Evolutionary conservation across 2,888 invertebrate genomes (phyloP), one percentile per base, ranked within the genome.

Genomic region (Marronus borbonicus): DNA sequence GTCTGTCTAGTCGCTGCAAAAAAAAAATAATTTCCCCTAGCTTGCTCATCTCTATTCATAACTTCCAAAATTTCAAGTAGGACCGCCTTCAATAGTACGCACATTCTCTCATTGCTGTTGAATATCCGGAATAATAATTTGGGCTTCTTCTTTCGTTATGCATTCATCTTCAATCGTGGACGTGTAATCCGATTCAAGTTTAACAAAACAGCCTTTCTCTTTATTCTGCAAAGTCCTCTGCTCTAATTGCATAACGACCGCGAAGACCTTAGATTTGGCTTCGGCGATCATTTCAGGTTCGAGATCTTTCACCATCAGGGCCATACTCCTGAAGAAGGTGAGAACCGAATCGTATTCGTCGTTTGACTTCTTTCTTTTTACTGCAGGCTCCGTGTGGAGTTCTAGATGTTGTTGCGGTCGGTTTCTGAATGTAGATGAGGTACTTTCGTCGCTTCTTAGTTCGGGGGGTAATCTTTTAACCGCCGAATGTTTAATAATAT

Each of bases 341-440:
- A 62, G 14, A 31, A 62, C 62, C 31, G 62, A 28, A 62, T 62
- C 62, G 62, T 62, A 62, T 12, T 62, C 62, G 28, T 62, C 62
- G 14, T 62, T 28, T n/a, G 14, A 1, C 14, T 20, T 58, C 20
- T 20, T 58, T 20, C 20, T 58, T 44, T 12, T 44, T 12, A 8
- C 7, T 44, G 44, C 12, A 44, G 8, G 1, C 1, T 58, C 55
- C 3, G 17, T 3, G 20, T 58, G 2, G 17, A 20, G 55, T 5
- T 17, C 55, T 58, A 0, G 17, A 8, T 20, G 20, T n/a, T 17
- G 24, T 58, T 20, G 17, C 24, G 55, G 1, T 17, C 55, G 55
- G 10, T 17, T 58, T 20, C 20, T 58, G 2, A 17, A 4, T 20
- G 20, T 10, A 10, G 20, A 0, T 8, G 55, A 58, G 20, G 17